Conservation (phyloP, 1,140 invertebrate species). For the Halictus rubicundus region DNA sequence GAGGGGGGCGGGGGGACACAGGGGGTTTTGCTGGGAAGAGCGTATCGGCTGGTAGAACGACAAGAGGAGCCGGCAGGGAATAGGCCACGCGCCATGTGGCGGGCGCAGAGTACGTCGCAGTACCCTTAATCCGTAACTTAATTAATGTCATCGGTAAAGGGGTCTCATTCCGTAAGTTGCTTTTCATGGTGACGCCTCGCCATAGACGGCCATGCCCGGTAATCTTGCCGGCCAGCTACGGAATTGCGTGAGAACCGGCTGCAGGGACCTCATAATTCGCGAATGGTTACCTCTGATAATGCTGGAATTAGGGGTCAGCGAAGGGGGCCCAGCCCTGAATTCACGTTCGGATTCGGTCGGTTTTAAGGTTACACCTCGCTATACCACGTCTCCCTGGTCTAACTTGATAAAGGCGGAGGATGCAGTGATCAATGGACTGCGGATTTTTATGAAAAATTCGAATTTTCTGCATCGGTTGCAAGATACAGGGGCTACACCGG, state of each 20-base stretch:
- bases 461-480: too few relatives aligned
- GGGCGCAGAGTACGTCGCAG: conserved; percentile 24
- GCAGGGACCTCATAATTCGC: conserved; percentile 29
- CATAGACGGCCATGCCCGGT: background rate
- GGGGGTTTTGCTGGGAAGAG: background rate
- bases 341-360: background rate
- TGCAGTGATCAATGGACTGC: too few relatives aligned
- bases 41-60: conserved; percentile 39
- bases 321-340: background rate
- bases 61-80: conserved; percentile 39
- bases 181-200: conserved; percentile 41
- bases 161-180: conserved; percentile 24
- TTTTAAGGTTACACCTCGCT: background rate
- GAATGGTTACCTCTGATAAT: conserved; percentile 41
- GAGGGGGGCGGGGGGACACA: too few relatives aligned
- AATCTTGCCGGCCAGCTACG: conserved; percentile 21
- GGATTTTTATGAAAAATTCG: too few relatives aligned
- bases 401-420: too few relatives aligned
- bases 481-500: too few relatives aligned
- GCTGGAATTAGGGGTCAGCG: conserved; percentile 12
- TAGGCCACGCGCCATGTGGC: conserved; percentile 40
- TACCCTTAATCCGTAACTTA: conserved; percentile 52
- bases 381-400: too few relatives aligned
- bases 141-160: conserved; percentile 52
- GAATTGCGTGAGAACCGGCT: conserved; percentile 23